Conservation (phyloP, 2,888 invertebrate species). For the Margaritifera margaritifera region DNA sequence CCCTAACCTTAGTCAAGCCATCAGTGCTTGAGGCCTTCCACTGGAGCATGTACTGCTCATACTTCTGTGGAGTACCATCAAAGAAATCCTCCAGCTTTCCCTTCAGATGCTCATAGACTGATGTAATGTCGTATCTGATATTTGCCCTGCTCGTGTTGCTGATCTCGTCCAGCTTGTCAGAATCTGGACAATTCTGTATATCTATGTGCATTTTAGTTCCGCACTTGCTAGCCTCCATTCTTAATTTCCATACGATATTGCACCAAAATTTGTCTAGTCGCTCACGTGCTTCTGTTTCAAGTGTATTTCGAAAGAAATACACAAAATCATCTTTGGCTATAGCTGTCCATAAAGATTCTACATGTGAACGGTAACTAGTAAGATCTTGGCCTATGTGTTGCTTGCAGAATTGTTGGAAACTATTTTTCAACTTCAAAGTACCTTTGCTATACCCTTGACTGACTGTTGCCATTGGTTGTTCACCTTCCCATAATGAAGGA, state of each 20-base stretch:
- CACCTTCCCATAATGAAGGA: constrained; percentile 12
- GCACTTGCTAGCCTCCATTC: background rate
- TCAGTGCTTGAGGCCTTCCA: too few species aligned
- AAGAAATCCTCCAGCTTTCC: too few species aligned
- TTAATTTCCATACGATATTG: background rate
- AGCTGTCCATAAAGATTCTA: constrained; percentile 12
- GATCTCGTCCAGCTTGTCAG: too few species aligned
- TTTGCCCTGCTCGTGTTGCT: too few species aligned
- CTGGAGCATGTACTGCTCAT: too few species aligned
- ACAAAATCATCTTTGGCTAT: constrained; percentile 19
- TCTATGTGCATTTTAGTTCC: too few species aligned
- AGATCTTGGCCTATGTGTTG: background rate
- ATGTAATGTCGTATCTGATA: too few species aligned
- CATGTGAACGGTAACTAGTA: too few species aligned
- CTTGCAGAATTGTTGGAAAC: background rate
- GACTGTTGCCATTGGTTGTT: constrained; percentile 15
- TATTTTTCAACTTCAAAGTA: background rate
- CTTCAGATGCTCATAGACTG: too few species aligned
- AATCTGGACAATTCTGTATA: too few species aligned
- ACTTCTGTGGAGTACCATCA: too few species aligned
- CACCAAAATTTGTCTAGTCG: background rate
- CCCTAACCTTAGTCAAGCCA: too few species aligned
- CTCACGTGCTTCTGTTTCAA: constrained; percentile 19
- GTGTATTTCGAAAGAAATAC: constrained; percentile 19
- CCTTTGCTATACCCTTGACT: constrained; percentile 12